These are phyloP conservation scores for Cyrtorhinus lividipennis DNA, from an alignment of 1,140 invertebrate species.

Conservation along the genomic window DNA sequence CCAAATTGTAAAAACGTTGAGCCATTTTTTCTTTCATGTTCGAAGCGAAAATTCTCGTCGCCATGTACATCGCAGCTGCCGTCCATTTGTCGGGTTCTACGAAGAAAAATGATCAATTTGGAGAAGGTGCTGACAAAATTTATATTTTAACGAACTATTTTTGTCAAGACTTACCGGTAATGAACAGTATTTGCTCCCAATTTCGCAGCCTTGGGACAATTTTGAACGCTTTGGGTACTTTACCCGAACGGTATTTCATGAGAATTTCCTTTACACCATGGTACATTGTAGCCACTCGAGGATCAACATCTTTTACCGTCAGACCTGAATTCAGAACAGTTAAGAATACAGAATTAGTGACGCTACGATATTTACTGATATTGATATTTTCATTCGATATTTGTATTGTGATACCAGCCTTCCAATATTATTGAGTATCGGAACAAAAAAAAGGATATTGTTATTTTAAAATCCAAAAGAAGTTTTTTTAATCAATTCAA, in stretches of 20 bases:
- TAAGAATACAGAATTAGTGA: conserved; percentile 3
- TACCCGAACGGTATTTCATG: conserved; percentile 81
- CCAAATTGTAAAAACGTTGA: conserved; percentile 88
- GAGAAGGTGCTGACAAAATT: too few relatives aligned
- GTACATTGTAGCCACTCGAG: conserved; percentile 58
- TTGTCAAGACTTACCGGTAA: conserved; percentile 42
- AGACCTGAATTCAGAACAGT: conserved; percentile 34
- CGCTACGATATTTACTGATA: not conserved
- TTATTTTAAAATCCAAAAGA: too few relatives aligned
- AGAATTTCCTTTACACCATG: conserved; percentile 77
- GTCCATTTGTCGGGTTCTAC: conserved; percentile 62
- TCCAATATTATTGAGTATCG: too few relatives aligned
- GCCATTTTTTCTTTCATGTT: conserved; percentile 94
- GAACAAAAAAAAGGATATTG: not conserved
- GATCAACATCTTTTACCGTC: conserved; percentile 64
- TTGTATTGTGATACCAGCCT: too few relatives aligned
- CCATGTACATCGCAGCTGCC: conserved; percentile 92
- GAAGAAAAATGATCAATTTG: conserved; percentile 12
- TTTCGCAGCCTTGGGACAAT: conserved; percentile 82
- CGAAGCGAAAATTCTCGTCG: conserved; percentile 88
- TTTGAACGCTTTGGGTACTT: conserved; percentile 97
- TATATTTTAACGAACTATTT: not conserved
- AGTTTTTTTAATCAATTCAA: too few relatives aligned
- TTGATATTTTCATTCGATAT: not conserved
- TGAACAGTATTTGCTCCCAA: conserved; percentile 90